Conservation (phyloP, 2,888 invertebrate species). For the Trachelus stipa region DNA sequence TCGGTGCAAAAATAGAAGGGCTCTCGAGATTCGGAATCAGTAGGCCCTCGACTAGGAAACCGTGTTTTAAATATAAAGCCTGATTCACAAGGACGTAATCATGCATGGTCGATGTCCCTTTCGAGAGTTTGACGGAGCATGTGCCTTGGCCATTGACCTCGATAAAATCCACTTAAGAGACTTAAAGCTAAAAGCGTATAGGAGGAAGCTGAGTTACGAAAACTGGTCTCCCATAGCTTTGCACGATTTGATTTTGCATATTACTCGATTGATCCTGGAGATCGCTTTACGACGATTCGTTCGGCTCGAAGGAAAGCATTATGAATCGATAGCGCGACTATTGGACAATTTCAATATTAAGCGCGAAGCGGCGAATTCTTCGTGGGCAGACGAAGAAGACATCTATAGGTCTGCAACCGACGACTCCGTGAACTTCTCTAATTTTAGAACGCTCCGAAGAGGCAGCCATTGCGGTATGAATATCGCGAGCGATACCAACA, state of each 20-base stretch:
- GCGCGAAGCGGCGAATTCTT: not conserved
- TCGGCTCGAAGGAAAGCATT: not conserved
- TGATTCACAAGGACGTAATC: not conserved
- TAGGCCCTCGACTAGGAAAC: not conserved
- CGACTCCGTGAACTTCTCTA: not conserved
- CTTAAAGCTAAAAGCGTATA: not conserved
- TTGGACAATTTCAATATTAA: not conserved
- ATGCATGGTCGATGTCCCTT: not conserved
- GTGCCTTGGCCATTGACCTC: conserved; percentile 30
- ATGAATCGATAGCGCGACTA: not conserved
- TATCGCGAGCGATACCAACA: not conserved
- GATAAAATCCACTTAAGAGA: conserved; percentile 13
- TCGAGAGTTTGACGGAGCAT: not conserved
- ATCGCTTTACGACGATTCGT: not conserved
- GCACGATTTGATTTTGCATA: not conserved
- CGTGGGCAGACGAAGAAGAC: not conserved
- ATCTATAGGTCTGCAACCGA: not conserved
- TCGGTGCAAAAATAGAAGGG: not conserved
- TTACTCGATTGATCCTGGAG: not conserved
- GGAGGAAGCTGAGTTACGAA: not conserved
- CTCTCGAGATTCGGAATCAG: not conserved
- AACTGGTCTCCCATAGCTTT: not conserved
- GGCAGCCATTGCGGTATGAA: not conserved
- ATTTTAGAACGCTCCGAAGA: not conserved
- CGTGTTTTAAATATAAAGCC: not conserved